phyloP scores from a whole-genome alignment of 2,113 vertebrate genomes.

The Thunnus maccoyii region DNA sequence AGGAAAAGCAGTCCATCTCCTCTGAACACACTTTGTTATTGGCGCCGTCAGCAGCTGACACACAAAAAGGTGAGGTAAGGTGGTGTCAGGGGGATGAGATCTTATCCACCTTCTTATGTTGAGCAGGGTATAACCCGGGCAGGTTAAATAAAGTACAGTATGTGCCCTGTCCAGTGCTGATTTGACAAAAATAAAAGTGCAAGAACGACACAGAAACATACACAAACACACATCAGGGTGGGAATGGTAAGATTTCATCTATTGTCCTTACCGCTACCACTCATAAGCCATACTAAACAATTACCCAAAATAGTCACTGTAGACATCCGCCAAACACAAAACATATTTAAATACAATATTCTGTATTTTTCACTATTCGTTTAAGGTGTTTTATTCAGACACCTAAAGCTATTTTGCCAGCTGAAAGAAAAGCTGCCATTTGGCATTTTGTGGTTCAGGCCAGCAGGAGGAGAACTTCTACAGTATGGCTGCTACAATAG shows the following conservation, averaged over 20 bases:
- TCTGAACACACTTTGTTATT: constrained; percentile 44
- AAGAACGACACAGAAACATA: constrained; percentile 69
- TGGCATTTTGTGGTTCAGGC: constrained; percentile 68
- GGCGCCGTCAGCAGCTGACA: constrained; percentile 58
- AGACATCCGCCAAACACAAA: constrained; percentile 69
- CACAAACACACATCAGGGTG: constrained; percentile 65
- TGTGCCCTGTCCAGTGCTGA: constrained; percentile 56
- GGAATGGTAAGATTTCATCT: constrained; percentile 55
- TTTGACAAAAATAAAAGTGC: constrained; percentile 67
- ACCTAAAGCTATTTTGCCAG: constrained; percentile 77
- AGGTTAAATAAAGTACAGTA: constrained; percentile 56
- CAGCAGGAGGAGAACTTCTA: constrained; percentile 76
- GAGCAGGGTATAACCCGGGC: constrained; percentile 52
- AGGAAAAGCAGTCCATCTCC: constrained; percentile 62
- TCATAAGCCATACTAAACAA: constrained; percentile 62
- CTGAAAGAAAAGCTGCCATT: constrained; percentile 73
- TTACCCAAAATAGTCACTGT: constrained; percentile 61
- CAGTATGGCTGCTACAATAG: constrained; percentile 82
- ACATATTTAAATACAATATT: constrained; percentile 69
- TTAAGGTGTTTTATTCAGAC: constrained; percentile 60
- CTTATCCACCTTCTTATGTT: constrained; percentile 58
- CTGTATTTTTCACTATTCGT: constrained; percentile 63
- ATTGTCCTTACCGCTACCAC: constrained; percentile 63
- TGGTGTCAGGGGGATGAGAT: constrained; percentile 58
- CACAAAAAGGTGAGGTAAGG: constrained; percentile 76